A percentile compares a stretch with the other conserved stretches of the same genome.
These are phyloP conservation scores for Mycteria americana DNA, from an alignment of 2,797 vertebrate genomes.

Conservation along the genomic window DNA sequence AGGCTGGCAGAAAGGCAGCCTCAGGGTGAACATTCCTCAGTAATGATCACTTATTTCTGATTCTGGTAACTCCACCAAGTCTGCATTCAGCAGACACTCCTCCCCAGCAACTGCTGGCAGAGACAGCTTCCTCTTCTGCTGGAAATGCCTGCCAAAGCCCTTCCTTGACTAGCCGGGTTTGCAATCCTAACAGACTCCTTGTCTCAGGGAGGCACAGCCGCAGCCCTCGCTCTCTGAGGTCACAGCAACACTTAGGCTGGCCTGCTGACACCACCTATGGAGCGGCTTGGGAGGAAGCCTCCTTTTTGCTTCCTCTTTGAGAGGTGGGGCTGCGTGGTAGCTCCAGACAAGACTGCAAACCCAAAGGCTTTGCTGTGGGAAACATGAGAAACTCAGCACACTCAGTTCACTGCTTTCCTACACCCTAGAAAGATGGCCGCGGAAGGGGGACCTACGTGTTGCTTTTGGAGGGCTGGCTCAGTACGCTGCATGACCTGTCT, in stretches of 20 bases:
- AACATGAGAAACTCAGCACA: background rate
- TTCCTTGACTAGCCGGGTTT: background rate
- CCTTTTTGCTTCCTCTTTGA: background rate
- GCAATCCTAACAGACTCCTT: background rate
- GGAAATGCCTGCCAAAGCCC: background rate
- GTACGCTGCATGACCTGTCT: background rate
- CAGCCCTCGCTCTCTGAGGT: background rate
- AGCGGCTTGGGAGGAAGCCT: accelerated
- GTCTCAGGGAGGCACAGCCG: background rate
- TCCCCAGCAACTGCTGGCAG: background rate
- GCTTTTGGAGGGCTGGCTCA: no score
- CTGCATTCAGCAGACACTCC: background rate
- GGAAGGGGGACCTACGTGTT: accelerated
- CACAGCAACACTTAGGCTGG: background rate
- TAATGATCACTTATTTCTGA: background rate
- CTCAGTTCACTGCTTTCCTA: background rate
- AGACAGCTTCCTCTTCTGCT: background rate
- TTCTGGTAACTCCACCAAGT: background rate
- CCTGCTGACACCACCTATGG: background rate
- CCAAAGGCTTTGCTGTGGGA: background rate
- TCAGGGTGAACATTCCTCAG: background rate
- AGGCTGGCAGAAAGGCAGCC: background rate
- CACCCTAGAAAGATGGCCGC: background rate
- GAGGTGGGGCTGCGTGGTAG: background rate
- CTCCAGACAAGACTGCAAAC: background rate